Evolutionary conservation across 2,888 invertebrate species (phyloP).

Genomic region (Onthophagus sagittarius): DNA sequence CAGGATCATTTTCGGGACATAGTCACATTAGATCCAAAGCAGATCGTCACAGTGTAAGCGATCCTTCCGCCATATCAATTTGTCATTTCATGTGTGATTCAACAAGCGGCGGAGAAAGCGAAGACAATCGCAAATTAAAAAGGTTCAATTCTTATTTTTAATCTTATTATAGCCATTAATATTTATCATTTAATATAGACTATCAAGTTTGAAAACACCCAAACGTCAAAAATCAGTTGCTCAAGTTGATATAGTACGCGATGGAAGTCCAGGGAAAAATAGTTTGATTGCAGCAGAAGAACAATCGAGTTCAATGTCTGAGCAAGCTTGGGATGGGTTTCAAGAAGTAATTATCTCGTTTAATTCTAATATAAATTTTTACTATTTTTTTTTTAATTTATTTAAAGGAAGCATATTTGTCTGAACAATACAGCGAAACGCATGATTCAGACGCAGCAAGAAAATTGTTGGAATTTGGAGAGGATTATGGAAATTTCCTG

Average conservation of each 20-base stretch:
- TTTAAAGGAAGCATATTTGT: conserved; percentile 82
- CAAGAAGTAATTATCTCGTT: conserved; percentile 53
- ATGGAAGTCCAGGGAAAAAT: conserved; percentile 49
- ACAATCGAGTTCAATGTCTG: conserved; percentile 80
- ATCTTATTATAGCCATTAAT: neutral
- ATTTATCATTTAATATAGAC: conserved; percentile 31
- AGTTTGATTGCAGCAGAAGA: conserved; percentile 66
- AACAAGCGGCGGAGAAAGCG: conserved; percentile 64
- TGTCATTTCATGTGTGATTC: conserved; percentile 56
- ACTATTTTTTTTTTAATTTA: conserved; percentile 16
- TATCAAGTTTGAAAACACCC: conserved; percentile 61
- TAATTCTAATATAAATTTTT: neutral
- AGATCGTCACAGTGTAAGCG: conserved; percentile 59
- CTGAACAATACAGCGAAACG: conserved; percentile 85
- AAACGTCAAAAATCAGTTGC: conserved; percentile 51
- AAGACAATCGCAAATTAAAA: conserved; percentile 54
- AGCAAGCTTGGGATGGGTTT: conserved; percentile 94
- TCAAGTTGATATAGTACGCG: conserved; percentile 44
- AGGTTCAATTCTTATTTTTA: conserved; percentile 33
- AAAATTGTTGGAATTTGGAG: conserved; percentile 79
- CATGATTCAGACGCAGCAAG: conserved; percentile 83
- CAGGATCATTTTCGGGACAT: conserved; percentile 68
- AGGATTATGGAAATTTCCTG: conserved; percentile 84
- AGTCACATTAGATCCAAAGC: conserved; percentile 56
- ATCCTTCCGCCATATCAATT: conserved; percentile 58